Evolutionary conservation across 2,888 invertebrate genomes (phyloP).

Genomic region (Spatulosminthurus flaviceps): DNA sequence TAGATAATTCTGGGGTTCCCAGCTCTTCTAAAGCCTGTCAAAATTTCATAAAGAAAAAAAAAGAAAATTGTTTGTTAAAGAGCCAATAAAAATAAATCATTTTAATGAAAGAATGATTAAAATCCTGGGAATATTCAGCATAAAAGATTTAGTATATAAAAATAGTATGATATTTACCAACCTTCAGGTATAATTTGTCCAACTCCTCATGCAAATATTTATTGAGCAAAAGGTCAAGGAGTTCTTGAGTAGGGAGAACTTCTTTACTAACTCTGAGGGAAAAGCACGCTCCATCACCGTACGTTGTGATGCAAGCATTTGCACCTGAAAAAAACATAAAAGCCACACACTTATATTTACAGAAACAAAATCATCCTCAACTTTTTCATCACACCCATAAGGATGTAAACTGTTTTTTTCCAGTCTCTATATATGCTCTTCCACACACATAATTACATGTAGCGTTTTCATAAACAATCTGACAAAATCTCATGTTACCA

Average conservation of each 20-base stretch:
- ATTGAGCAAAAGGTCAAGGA: conserved; percentile 58
- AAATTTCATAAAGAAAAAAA: neutral
- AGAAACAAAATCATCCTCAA: no score
- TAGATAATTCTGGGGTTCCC: conserved; percentile 32
- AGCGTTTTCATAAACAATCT: no score
- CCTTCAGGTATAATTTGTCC: conserved; percentile 55
- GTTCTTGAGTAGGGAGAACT: conserved; percentile 60
- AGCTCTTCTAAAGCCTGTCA: conserved; percentile 32
- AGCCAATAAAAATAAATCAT: neutral
- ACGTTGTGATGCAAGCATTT: conserved; percentile 61
- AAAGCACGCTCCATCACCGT: conserved; percentile 58
- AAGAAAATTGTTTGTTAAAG: conserved; percentile 4
- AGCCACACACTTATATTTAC: neutral
- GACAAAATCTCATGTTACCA: no score
- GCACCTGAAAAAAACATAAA: conserved; percentile 49
- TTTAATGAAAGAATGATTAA: no score
- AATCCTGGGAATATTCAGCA: neutral
- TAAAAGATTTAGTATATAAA: neutral
- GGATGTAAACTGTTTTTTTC: no score
- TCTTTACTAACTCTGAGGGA: conserved; percentile 61
- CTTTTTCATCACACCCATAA: no score
- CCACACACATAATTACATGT: no score
- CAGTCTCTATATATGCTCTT: no score
- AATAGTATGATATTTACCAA: conserved; percentile 28
- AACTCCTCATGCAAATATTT: conserved; percentile 61